These are phyloP conservation scores for Apamea anceps DNA, from an alignment of 2,888 invertebrate species.

Conservation along the genomic window DNA sequence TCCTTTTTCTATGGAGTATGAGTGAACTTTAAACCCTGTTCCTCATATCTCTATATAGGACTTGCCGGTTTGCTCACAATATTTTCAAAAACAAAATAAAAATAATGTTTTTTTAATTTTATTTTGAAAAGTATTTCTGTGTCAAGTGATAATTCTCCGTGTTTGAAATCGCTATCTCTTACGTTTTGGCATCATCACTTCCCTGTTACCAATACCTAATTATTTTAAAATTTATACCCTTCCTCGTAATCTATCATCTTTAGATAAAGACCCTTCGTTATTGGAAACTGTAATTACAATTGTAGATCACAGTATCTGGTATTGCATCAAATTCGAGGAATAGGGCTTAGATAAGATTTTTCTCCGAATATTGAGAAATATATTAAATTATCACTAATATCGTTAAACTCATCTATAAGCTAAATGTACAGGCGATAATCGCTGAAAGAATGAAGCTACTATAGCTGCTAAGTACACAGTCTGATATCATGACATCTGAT, in stretches of 20 bases:
- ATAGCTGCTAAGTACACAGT: not conserved
- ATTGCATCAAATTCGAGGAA: too few relatives aligned
- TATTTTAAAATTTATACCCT: slow-evolving; percentile 56
- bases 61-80: too few relatives aligned
- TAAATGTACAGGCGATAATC: not conserved
- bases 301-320: slow-evolving; percentile 28
- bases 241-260: slow-evolving; percentile 63
- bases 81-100: too few relatives aligned
- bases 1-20: too few relatives aligned
- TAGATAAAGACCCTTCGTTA: slow-evolving; percentile 50
- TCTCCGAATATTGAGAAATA: not conserved
- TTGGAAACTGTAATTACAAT: slow-evolving; percentile 32
- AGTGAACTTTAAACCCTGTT: too few relatives aligned
- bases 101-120: too few relatives aligned
- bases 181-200: slow-evolving; percentile 21
- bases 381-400: not conserved
- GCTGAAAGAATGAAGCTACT: not conserved
- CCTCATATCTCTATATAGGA: too few relatives aligned
- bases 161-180: slow-evolving; percentile 36
- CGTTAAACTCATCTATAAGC: not conserved
- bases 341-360: not conserved
- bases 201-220: slow-evolving; percentile 57
- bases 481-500: too few relatives aligned
- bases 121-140: too few relatives aligned
- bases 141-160: not conserved